A percentile compares a stretch with the other conserved stretches of the same genome.
Evolutionary conservation across 2,797 vertebrate species (phyloP).

Genomic region (Sebastes aleutianus): DNA sequence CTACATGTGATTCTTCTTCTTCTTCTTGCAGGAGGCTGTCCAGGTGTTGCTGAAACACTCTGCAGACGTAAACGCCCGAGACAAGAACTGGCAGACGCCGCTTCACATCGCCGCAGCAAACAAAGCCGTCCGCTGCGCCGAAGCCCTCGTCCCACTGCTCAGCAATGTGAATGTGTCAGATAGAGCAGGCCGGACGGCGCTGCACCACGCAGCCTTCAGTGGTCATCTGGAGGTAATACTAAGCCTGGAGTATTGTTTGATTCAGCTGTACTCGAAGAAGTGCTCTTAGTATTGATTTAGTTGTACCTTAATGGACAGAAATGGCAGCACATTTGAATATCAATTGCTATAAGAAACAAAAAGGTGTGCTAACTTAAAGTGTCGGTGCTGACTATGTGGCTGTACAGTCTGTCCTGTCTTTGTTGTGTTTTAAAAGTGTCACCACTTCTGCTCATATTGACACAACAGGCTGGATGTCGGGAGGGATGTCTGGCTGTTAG

Average conservation of each 20-base stretch:
- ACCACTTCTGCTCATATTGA: neutral
- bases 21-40: conserved; percentile 88
- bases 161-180: conserved; percentile 98
- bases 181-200: conserved; percentile 92
- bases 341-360: neutral
- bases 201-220: conserved; percentile 98
- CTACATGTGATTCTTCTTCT: neutral
- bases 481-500: conserved; percentile 4
- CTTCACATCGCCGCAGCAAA: conserved; percentile 96
- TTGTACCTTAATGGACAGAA: neutral
- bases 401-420: neutral
- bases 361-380: neutral
- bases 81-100: conserved; percentile 99
- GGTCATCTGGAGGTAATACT: conserved; percentile 91
- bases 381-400: neutral
- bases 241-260: neutral
- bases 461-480: neutral
- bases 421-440: neutral
- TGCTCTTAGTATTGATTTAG: conserved; percentile 16
- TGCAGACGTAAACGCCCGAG: conserved; percentile 96
- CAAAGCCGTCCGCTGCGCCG: conserved; percentile 95
- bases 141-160: conserved; percentile 93
- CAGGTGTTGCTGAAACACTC: conserved; percentile 98
- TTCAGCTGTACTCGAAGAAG: neutral
- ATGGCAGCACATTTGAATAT: neutral